Conservation (phyloP, 2,888 invertebrate genomes). For the Apocheima hispidaria region DNA sequence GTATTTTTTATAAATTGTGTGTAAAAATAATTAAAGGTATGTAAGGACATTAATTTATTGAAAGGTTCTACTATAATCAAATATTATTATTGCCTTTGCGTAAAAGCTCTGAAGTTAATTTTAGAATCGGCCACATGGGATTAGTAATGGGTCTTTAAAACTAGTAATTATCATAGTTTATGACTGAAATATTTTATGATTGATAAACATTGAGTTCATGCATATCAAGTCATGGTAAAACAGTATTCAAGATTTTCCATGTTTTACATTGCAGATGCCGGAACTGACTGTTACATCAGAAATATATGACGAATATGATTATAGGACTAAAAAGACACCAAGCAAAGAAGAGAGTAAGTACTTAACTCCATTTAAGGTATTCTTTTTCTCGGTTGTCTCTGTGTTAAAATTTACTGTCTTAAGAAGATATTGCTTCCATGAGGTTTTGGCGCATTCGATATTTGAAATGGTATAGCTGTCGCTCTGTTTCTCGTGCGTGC, state of each 20-base stretch:
- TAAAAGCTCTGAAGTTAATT: constrained; percentile 39
- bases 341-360: constrained; percentile 80
- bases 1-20: constrained; percentile 18
- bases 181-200: constrained; percentile 20
- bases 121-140: constrained; percentile 32
- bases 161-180: constrained; percentile 6
- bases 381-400: too few species aligned
- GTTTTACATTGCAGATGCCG: constrained; percentile 73
- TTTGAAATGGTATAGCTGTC: too few species aligned
- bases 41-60: constrained; percentile 24
- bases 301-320: constrained; percentile 90
- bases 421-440: too few species aligned
- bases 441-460: too few species aligned
- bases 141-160: constrained; percentile 1
- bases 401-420: too few species aligned
- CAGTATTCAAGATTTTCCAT: background rate
- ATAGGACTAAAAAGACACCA: constrained; percentile 79
- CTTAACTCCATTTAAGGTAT: background rate
- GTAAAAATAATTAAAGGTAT: constrained; percentile 42
- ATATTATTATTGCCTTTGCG: constrained; percentile 10
- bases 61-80: background rate
- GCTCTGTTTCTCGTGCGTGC: too few species aligned
- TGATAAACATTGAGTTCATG: constrained; percentile 44
- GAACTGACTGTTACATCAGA: constrained; percentile 90
- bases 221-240: constrained; percentile 35